Percentiles rank a stretch among this genome's conserved stretches.
Conservation (phyloP, 92 coral and sea anemone species). For the Isaurus tuberculatus region DNA sequence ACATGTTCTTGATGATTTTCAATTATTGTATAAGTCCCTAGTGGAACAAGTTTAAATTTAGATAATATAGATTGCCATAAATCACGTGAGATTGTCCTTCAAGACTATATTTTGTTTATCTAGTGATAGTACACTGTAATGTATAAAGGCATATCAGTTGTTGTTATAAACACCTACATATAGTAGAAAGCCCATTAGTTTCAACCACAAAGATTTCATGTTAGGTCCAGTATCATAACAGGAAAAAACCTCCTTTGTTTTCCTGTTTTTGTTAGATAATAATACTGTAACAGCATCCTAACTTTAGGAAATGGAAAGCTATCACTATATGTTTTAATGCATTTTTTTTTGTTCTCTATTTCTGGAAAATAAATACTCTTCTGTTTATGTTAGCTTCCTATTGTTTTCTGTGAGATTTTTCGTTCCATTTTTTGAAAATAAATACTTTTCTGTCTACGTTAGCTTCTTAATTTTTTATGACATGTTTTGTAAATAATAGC, state of each 20-base stretch:
- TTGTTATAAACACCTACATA: background rate
- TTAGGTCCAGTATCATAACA: conserved; percentile 13
- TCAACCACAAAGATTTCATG: background rate
- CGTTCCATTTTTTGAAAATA: background rate
- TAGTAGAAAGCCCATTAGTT: background rate
- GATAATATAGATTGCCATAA: no score
- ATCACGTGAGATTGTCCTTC: background rate
- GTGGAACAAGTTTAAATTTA: background rate
- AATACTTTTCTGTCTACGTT: background rate
- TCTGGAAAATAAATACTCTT: background rate
- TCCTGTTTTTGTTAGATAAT: conserved; percentile 10
- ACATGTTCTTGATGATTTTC: no score
- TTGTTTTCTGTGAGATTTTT: no score
- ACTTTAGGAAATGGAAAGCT: background rate
- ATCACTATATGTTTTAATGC: background rate
- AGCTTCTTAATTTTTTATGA: background rate
- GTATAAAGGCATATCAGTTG: background rate
- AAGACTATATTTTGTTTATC: background rate
- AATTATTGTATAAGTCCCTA: background rate
- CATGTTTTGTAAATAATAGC: background rate
- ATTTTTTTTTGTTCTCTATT: background rate
- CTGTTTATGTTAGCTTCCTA: background rate
- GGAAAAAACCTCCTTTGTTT: background rate
- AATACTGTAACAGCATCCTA: background rate
- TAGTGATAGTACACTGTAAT: background rate